Evolutionary conservation across 2,113 vertebrate species (phyloP), one percentile per base, ranked within the genome.

Genomic region (Vidua chalybeata): DNA sequence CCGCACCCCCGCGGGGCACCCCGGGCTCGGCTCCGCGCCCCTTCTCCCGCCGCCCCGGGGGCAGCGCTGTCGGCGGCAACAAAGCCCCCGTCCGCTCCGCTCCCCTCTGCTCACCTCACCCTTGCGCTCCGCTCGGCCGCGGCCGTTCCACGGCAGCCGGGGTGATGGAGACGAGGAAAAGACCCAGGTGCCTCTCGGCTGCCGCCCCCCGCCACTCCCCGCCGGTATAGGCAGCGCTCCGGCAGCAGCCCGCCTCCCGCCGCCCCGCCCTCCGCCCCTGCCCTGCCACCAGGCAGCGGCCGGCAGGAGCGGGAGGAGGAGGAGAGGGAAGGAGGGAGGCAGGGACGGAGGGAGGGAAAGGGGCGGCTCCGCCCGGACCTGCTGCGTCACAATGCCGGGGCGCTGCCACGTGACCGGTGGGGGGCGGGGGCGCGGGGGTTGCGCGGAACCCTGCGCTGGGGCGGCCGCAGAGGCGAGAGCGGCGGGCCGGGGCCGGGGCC

Each of bases 111-210:
- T 93, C 91, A 74, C 74, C 85, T 71, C 62, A 68, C n/a, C 79
- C 26, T 74, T 19, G 54, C 41, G 43, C 72, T 66, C 52, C 66
- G 56, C 55, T 85, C 64, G 71, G 78, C 55, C 62, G 52, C 90
- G 49, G 51, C 64, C 24, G 51, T 5, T 73, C 39, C 67, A 45
- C 61, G 33, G 67, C 67, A 51, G 80, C 48, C 48, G 33, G 33
- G 43, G 55, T 85, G 91, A 93, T 93, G 86, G 91, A 89, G 62
- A 85, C 24, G 15, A 52, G 62, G 43, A 7, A 80, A 80, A 30
- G 28, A 75, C 49, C 80, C 80, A 89, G 91, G 91, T 93, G 68
- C 80, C 86, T 64, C 81, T 58, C 80, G 68, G 62, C 91, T 85
- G 86, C 74, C 91, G 73, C 73, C 55, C 67, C 67, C 61, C 74